Percentiles rank a stretch among this genome's conserved stretches.
Conservation (phyloP, 2,113 vertebrate species). For the Tringa solitaria region DNA sequence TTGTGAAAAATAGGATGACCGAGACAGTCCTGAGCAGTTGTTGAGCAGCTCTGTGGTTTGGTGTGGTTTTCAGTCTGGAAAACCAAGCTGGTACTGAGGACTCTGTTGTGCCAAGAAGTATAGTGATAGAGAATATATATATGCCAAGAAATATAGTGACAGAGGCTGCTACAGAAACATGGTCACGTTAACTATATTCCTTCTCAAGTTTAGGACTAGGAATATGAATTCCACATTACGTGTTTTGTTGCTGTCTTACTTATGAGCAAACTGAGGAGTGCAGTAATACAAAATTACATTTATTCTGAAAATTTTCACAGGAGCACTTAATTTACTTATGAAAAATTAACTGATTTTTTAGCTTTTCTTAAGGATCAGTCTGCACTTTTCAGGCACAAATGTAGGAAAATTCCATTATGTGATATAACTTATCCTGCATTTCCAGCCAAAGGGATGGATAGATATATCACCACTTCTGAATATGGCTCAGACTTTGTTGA, state of each 20-base stretch:
- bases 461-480: not conserved
- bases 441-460: not conserved
- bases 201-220: not conserved
- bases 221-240: not conserved
- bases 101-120: not conserved
- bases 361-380: not conserved
- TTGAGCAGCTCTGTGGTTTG: not conserved
- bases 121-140: not conserved
- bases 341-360: not conserved
- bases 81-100: not conserved
- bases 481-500: not conserved
- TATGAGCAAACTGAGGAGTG: not conserved
- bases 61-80: not conserved
- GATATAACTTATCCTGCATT: not conserved
- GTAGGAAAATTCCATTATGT: not conserved
- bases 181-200: accelerated
- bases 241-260: not conserved
- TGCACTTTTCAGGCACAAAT: not conserved
- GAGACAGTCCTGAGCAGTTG: not conserved
- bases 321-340: not conserved
- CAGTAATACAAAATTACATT: not conserved
- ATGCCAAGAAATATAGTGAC: not conserved
- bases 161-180: not conserved
- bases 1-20: not conserved
- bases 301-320: not conserved